Percentiles rank a stretch among this genome's conserved stretches.
Evolutionary conservation across 2,113 vertebrate species (phyloP).

Genomic region (Notechis scutatus): DNA sequence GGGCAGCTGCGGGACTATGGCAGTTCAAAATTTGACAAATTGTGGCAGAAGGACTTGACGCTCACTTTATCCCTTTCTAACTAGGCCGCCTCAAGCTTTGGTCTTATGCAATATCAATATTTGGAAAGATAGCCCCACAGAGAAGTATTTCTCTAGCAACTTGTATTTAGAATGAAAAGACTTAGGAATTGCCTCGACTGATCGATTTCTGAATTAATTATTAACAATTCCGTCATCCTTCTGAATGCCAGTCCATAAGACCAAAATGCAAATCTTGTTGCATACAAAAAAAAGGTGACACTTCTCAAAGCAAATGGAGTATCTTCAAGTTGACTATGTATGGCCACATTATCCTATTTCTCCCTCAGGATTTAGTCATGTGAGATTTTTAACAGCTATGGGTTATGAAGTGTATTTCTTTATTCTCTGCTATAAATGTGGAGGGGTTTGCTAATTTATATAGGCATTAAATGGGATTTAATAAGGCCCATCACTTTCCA

Average conservation of each 20-base stretch:
- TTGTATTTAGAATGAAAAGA: background rate
- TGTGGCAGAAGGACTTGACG: background rate
- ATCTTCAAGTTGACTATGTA: background rate
- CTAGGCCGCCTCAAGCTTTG: background rate
- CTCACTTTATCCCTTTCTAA: background rate
- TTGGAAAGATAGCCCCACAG: background rate
- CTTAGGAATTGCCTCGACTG: background rate
- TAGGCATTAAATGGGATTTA: background rate
- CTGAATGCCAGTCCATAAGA: background rate
- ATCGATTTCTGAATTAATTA: background rate
- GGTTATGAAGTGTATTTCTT: background rate
- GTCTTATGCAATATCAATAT: background rate
- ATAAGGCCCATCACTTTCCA: background rate
- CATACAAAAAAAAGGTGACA: background rate
- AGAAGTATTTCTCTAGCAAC: background rate
- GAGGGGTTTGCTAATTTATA: background rate
- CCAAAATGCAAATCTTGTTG: background rate
- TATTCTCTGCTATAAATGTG: background rate
- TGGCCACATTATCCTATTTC: background rate
- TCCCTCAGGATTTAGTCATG: background rate
- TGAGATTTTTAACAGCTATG: background rate
- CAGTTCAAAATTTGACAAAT: constrained; percentile 28
- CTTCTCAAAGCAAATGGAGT: background rate
- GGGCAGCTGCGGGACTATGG: background rate
- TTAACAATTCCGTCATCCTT: background rate